These are phyloP conservation scores for Trogon melanurus DNA, from an alignment of 2,113 vertebrate species.

Conservation along the genomic window DNA sequence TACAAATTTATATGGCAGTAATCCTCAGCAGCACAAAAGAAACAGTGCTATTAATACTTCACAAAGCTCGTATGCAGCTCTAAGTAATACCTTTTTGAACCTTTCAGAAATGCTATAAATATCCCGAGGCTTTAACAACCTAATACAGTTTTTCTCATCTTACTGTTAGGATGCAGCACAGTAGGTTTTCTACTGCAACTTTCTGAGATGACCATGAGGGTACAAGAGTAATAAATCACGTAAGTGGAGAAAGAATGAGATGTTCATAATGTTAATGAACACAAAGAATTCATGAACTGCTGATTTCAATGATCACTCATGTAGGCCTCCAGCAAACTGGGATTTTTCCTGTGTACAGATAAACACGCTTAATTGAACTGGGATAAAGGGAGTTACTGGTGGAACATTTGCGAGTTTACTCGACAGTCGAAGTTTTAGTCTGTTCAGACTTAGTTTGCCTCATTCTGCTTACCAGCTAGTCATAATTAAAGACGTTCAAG, in stretches of 20 bases:
- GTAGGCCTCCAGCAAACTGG: not conserved
- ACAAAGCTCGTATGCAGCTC: not conserved
- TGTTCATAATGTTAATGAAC: not conserved
- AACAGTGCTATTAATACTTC: not conserved
- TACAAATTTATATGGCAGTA: constrained; percentile 8
- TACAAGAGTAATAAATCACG: not conserved
- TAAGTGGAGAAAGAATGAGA: not conserved
- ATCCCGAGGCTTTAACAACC: not conserved
- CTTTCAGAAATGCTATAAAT: constrained; percentile 21
- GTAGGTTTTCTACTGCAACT: not conserved
- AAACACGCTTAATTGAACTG: not conserved
- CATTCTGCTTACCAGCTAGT: not conserved
- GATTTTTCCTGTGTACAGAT: not conserved
- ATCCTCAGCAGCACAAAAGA: not conserved
- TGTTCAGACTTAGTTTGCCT: not conserved
- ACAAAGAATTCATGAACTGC: not conserved
- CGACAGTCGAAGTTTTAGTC: not conserved
- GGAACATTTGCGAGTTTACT: not conserved
- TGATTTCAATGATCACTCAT: not conserved
- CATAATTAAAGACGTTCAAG: not conserved
- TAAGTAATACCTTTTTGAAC: not conserved
- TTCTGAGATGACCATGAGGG: not conserved
- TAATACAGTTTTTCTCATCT: not conserved
- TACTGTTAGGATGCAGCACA: not conserved
- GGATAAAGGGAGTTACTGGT: not conserved